Conservation (phyloP, 2,888 invertebrate species). For the Pteria penguin region DNA sequence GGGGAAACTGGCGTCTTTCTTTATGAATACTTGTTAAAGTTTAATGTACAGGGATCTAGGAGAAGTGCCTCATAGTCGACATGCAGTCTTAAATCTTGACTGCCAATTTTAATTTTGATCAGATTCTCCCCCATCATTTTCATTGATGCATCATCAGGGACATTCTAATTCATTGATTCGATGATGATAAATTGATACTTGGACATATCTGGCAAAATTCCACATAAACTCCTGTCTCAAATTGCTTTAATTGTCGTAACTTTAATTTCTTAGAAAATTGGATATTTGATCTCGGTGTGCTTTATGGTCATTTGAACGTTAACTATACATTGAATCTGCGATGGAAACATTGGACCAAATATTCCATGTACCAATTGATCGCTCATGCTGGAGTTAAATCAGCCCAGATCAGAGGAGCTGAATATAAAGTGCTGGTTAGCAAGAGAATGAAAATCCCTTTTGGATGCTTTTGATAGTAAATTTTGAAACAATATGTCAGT, state of each 20-base stretch:
- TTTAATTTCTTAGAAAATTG: conserved; percentile 49
- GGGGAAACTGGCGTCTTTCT: conserved; percentile 4
- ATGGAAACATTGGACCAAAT: conserved; percentile 14
- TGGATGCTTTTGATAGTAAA: neutral
- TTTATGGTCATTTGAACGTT: conserved; percentile 40
- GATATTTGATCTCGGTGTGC: conserved; percentile 40
- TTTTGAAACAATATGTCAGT: neutral
- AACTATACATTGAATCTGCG: conserved; percentile 38
- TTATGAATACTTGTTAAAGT: conserved; percentile 25
- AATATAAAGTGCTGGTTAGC: conserved; percentile 27
- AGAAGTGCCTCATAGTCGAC: neutral
- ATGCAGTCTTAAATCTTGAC: conserved; percentile 3
- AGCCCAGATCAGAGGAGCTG: conserved; percentile 4
- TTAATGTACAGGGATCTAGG: conserved; percentile 26
- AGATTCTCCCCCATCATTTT: conserved; percentile 17
- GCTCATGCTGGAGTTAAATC: conserved; percentile 15
- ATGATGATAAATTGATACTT: conserved; percentile 30
- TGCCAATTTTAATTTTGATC: conserved; percentile 36
- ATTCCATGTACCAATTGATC: conserved; percentile 21
- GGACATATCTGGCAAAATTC: conserved; percentile 35
- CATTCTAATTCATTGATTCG: conserved; percentile 39
- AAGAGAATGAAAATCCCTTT: neutral
- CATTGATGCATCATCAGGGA: conserved; percentile 35
- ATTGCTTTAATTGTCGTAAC: conserved; percentile 38
- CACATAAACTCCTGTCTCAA: conserved; percentile 37